Percentiles rank a stretch among this genome's conserved stretches.
These are phyloP conservation scores for Thera obeliscata DNA, from an alignment of 2,888 invertebrate genomes.

Conservation along the genomic window DNA sequence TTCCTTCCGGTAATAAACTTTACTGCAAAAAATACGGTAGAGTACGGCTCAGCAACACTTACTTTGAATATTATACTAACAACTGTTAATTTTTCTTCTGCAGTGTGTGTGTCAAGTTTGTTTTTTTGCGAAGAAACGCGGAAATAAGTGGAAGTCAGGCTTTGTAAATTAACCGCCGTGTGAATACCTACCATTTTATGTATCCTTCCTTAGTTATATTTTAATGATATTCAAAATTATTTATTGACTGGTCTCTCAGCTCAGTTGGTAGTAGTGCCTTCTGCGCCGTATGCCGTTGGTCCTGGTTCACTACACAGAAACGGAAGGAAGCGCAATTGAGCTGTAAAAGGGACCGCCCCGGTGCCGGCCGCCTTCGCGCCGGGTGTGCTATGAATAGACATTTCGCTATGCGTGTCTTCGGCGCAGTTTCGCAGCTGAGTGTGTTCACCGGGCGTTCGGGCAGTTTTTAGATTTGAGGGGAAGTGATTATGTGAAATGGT, in stretches of 20 bases:
- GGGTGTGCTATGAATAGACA: slow-evolving; percentile 66
- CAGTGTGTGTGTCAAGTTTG: too few species aligned
- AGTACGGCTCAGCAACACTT: slow-evolving; percentile 13
- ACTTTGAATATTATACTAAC: background rate
- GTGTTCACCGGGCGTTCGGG: slow-evolving; percentile 55
- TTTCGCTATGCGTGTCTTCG: slow-evolving; percentile 75
- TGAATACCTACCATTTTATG: too few species aligned
- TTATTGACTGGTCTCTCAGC: slow-evolving; percentile 27
- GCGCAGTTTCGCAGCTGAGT: slow-evolving; percentile 71
- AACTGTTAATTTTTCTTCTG: too few species aligned
- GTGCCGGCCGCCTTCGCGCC: slow-evolving; percentile 17
- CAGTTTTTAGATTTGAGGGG: slow-evolving; percentile 64
- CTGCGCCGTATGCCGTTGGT: slow-evolving; percentile 22
- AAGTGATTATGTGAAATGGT: slow-evolving; percentile 39
- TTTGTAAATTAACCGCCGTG: too few species aligned
- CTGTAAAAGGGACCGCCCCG: slow-evolving; percentile 56
- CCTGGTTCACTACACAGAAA: slow-evolving; percentile 39
- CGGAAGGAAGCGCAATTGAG: slow-evolving; percentile 73
- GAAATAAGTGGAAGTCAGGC: too few species aligned
- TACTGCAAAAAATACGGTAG: slow-evolving; percentile 7
- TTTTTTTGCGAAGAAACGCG: too few species aligned
- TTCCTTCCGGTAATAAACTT: slow-evolving; percentile 59
- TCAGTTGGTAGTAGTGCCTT: slow-evolving; percentile 26
- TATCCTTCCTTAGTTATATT: too few species aligned
- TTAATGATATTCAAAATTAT: slow-evolving; percentile 26